Conservation (phyloP, 2,113 vertebrate genomes). For the Chunga burmeisteri region DNA sequence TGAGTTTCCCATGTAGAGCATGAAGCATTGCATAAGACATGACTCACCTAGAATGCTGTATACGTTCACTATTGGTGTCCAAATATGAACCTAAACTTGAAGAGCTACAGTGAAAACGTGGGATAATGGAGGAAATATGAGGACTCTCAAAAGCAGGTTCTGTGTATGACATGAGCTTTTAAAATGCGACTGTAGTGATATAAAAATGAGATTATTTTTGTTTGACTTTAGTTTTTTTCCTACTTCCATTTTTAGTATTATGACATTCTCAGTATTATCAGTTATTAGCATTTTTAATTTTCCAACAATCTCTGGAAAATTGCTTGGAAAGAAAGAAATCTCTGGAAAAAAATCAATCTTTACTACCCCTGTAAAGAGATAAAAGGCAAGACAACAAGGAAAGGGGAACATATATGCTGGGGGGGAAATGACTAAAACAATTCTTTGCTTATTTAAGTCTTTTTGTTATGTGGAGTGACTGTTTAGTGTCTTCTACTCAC, state of each 20-base stretch:
- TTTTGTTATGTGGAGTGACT: not conserved
- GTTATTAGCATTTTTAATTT: not conserved
- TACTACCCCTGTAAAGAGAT: not conserved
- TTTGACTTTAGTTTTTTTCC: not conserved
- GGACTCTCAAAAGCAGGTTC: not conserved
- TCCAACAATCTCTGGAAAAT: not conserved
- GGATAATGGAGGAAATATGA: not conserved
- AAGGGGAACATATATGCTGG: not conserved
- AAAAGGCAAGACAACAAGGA: not conserved
- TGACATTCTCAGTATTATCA: not conserved
- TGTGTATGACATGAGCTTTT: not conserved
- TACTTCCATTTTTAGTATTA: not conserved
- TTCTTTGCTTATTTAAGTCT: not conserved
- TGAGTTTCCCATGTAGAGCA: not conserved
- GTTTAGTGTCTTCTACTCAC: not conserved
- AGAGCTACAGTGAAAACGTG: not conserved
- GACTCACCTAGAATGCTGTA: not conserved
- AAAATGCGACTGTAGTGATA: not conserved
- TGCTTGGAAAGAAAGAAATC: not conserved
- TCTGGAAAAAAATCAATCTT: not conserved
- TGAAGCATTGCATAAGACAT: accelerated
- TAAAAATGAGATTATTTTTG: not conserved
- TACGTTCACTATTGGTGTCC: not conserved
- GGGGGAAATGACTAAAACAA: not conserved
- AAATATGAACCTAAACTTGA: not conserved